Percentiles rank a stretch among this genome's conserved stretches.
Conservation (phyloP, 92 coral and sea anemone species). For the Phenganax stokvisi region DNA sequence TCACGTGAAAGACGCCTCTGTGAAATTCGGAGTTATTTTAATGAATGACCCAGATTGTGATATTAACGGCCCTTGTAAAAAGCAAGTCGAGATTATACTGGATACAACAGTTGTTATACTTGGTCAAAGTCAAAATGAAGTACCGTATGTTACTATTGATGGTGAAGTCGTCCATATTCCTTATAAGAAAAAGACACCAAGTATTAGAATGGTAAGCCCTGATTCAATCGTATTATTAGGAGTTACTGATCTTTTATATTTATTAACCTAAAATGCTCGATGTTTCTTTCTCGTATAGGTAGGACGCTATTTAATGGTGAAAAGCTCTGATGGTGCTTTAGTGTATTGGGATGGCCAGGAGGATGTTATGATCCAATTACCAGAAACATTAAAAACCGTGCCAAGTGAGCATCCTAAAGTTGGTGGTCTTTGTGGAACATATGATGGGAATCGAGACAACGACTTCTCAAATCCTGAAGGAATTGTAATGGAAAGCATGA, state of each 20-base stretch:
- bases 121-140: conserved; percentile 25
- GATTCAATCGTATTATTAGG: too few species aligned
- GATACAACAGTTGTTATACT: conserved; percentile 47
- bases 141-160: conserved; percentile 51
- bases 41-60: conserved; percentile 64
- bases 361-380: conserved; percentile 65
- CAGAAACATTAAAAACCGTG: conserved; percentile 52
- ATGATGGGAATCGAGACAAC: conserved; percentile 64
- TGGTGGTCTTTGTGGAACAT: conserved; percentile 83
- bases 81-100: conserved; percentile 47
- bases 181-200: conserved; percentile 50
- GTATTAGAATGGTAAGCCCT: conserved; percentile 53
- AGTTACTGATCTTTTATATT: too few species aligned
- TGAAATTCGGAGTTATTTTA: conserved; percentile 53
- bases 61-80: conserved; percentile 59
- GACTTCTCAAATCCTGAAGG: conserved; percentile 54
- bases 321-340: conserved; percentile 42
- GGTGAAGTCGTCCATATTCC: conserved; percentile 42
- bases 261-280: too few species aligned
- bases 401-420: conserved; percentile 43
- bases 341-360: conserved; percentile 64
- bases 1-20: conserved; percentile 52
- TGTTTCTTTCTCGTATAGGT: conserved; percentile 44
- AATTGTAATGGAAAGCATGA: conserved; percentile 23
- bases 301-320: conserved; percentile 69